Percentiles rank a stretch among this genome's conserved stretches.
phyloP scores from a whole-genome alignment of 2,113 vertebrate species.

The Perognathus longimembris region DNA sequence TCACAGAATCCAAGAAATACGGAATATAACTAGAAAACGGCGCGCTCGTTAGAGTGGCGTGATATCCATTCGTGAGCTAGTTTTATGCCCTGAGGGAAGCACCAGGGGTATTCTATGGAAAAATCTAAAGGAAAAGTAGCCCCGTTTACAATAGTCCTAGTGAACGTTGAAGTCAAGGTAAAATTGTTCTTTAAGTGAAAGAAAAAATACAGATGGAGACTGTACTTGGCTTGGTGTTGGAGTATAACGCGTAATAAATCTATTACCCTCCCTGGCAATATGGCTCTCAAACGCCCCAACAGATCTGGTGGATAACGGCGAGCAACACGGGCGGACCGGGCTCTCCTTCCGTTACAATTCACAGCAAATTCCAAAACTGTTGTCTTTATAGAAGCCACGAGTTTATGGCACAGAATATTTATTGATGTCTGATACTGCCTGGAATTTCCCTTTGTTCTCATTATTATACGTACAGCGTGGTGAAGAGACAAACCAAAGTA shows the following conservation, averaged over 20 bases:
- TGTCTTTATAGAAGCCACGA: background rate
- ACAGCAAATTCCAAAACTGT: background rate
- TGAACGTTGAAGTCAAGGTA: background rate
- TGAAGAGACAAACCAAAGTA: background rate
- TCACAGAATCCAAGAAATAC: background rate
- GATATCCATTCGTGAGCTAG: background rate
- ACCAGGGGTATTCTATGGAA: background rate
- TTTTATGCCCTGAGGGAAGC: background rate
- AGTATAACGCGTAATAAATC: background rate
- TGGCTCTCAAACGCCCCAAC: background rate
- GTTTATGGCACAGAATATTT: background rate
- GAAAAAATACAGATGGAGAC: background rate
- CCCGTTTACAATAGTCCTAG: slow-evolving; percentile 8
- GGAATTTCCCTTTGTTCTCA: background rate
- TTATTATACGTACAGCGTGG: background rate
- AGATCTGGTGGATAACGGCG: background rate
- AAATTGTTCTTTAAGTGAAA: background rate
- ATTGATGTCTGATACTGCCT: background rate
- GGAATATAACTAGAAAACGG: background rate
- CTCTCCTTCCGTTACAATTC: slow-evolving; percentile 8
- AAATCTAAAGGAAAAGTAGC: background rate
- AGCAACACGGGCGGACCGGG: background rate
- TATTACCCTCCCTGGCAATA: background rate
- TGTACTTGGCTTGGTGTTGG: background rate
- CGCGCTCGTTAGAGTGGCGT: background rate